Percentiles rank a stretch among this genome's conserved stretches.
phyloP scores from a whole-genome alignment of 1,140 invertebrate species.

The Microplitis mediator region DNA sequence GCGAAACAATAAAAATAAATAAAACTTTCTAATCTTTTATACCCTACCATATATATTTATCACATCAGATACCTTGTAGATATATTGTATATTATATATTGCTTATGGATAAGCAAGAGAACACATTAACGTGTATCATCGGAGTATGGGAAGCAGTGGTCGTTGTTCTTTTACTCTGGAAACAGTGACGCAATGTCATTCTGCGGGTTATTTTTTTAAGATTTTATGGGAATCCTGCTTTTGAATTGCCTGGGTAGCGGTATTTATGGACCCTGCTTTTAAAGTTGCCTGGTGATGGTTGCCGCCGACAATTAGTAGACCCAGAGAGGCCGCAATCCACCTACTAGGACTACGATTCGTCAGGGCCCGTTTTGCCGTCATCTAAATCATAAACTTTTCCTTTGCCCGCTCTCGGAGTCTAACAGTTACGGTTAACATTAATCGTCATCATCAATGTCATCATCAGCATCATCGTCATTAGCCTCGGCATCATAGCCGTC shows the following conservation, averaged over 20 bases:
- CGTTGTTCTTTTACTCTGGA: neutral
- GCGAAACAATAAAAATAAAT: neutral
- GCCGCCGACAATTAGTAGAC: conserved; percentile 24
- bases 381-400: neutral
- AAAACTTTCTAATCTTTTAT: conserved; percentile 2
- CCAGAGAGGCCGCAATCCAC: conserved; percentile 16
- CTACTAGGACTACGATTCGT: conserved; percentile 16
- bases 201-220: neutral
- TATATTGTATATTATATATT: too few species aligned
- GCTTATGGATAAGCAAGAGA: neutral
- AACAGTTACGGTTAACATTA: neutral
- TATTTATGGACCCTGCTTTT: conserved; percentile 9
- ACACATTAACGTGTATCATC: neutral
- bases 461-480: neutral
- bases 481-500: too few species aligned
- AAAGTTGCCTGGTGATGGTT: neutral
- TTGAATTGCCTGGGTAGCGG: neutral
- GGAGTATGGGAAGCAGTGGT: neutral
- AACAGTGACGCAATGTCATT: neutral
- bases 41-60: neutral
- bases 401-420: neutral
- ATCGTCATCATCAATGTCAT: neutral
- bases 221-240: neutral
- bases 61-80: neutral
- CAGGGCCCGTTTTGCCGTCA: conserved; percentile 5